Evolutionary conservation across 2,113 vertebrate species (phyloP), one percentile per base, ranked within the genome.

Genomic region (Glaucomys volans): DNA sequence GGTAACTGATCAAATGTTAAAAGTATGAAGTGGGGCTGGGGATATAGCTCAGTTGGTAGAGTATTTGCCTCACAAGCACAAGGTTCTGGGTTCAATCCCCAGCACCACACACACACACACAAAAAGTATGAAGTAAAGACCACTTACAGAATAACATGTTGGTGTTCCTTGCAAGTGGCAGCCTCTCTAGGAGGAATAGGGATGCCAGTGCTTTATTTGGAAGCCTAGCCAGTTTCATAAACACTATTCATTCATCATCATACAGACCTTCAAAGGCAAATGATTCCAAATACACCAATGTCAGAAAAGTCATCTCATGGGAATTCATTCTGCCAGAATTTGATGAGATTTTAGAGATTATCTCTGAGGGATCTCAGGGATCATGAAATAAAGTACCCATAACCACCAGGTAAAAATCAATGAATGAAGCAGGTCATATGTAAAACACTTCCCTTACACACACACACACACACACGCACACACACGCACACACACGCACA

Each of bases 311-410:
- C 67, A 87, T 67, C 28, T 82, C 40, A 87, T 66, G 37, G 47
- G 74, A 74, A 91, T 30, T 59, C 59, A 82, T 18, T 75, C n/a
- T 75, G 32, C 75, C 57, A 96, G 57, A 87, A 81, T 91, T 86
- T 87, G 40, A 82, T 69, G 50, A 87, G 47, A 42, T 13, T 82
- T 75, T 62, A 93, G 32, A 16, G 35, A 85, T 77, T 0, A 6
- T 82, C 18, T 93, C 40, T 44, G 18, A 66, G 26, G 40, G 18
- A 66, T 52, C n/a, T 82, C 35, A 91, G 50, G 35, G 40, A 90
- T 81, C n/a, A 81, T 76, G 76, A 81, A 76, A 79, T 72, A 52
- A 54, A 79, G 44, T 35, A 8, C 17, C 24, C 54, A 37, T 66
- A 57, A 74, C 30, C 47, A 74, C 30, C 30, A 40, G 47, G 14